Percentiles rank a stretch among this genome's conserved stretches.
Conservation (phyloP, 2,888 invertebrate species). For the Diarsia dahlii region DNA sequence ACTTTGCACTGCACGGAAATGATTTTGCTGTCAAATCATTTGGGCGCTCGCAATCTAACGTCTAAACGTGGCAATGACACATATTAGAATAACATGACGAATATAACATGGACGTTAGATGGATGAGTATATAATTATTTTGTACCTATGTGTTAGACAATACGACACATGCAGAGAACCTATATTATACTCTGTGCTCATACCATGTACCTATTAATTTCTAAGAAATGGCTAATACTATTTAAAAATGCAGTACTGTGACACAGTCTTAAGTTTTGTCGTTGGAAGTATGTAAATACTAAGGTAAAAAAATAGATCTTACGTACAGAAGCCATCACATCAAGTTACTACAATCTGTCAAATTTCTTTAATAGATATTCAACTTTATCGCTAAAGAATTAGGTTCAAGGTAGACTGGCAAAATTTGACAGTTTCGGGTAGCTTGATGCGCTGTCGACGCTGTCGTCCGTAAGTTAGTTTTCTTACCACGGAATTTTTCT, state of each 20-base stretch:
- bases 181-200: constrained; percentile 34
- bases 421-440: too few relatives aligned
- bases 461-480: background rate
- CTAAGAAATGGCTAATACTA: constrained; percentile 54
- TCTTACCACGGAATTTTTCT: constrained; percentile 38
- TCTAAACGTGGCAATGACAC: constrained; percentile 48
- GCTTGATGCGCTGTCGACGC: too few relatives aligned
- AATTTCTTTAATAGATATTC: too few relatives aligned
- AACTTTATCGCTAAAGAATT: too few relatives aligned
- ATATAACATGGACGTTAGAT: constrained; percentile 30
- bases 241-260: constrained; percentile 62
- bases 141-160: constrained; percentile 34
- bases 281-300: constrained; percentile 41
- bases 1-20: constrained; percentile 31
- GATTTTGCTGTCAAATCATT: constrained; percentile 44
- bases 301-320: constrained; percentile 27
- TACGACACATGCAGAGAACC: constrained; percentile 14
- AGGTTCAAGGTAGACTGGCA: too few relatives aligned
- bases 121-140: constrained; percentile 25
- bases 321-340: background rate
- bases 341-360: too few relatives aligned
- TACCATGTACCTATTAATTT: constrained; percentile 25
- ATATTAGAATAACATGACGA: constrained; percentile 38
- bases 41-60: constrained; percentile 32
- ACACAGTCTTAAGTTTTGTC: constrained; percentile 67